Percentiles rank a stretch among this genome's conserved stretches.
Conservation (phyloP, 2,888 invertebrate genomes). For the Gortyna flavago region DNA sequence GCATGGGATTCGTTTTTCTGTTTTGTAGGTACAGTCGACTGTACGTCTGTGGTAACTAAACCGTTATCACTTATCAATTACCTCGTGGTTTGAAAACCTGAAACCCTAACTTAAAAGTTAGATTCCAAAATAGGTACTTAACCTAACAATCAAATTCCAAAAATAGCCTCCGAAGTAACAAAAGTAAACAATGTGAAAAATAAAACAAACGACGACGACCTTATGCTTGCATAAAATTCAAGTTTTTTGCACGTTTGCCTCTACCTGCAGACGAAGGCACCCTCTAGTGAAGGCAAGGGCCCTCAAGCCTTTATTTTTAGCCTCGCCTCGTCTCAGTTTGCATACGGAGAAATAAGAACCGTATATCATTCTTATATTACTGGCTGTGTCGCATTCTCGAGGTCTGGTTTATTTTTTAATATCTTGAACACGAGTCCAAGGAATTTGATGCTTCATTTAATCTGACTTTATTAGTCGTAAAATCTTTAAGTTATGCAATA, state of each 20-base stretch:
- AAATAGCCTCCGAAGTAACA: slow-evolving; percentile 20
- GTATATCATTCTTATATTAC: slow-evolving; percentile 54
- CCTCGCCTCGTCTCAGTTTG: slow-evolving; percentile 60
- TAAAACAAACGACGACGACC: slow-evolving; percentile 26
- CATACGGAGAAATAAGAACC: slow-evolving; percentile 60
- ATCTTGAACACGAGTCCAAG: slow-evolving; percentile 16
- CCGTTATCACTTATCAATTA: not conserved
- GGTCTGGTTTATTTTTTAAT: slow-evolving; percentile 34
- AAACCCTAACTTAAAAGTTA: not conserved
- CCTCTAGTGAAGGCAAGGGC: slow-evolving; percentile 30
- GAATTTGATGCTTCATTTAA: slow-evolving; percentile 25
- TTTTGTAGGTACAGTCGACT: not conserved
- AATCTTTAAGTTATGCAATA: slow-evolving; percentile 7
- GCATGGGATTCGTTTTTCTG: not conserved
- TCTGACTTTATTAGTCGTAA: not conserved
- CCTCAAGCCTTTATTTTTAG: slow-evolving; percentile 64
- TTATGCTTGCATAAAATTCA: slow-evolving; percentile 15
- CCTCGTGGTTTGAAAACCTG: not conserved
- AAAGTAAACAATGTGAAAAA: slow-evolving; percentile 28
- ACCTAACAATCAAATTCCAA: not conserved
- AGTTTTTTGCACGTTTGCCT: slow-evolving; percentile 35
- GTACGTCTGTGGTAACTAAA: not conserved
- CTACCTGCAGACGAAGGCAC: slow-evolving; percentile 35
- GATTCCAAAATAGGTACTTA: not conserved
- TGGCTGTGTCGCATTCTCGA: slow-evolving; percentile 48